Evolutionary conservation across 2,113 vertebrate genomes (phyloP), one percentile per base, ranked within the genome.

Genomic region (Melierax canorus): DNA sequence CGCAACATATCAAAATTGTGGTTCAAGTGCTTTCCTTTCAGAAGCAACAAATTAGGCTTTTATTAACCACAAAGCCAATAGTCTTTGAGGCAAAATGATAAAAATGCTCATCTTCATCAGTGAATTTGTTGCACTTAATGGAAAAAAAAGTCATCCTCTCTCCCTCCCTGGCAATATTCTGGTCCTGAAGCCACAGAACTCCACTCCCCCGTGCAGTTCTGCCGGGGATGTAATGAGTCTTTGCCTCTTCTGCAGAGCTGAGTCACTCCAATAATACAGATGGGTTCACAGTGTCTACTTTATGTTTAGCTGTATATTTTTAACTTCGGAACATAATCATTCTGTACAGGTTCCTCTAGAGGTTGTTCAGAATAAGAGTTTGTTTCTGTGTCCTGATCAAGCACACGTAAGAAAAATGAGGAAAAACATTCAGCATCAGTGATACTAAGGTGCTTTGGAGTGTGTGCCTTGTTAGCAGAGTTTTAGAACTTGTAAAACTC

Each of bases 151-250:
- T n/a, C 5, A 51, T 39, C 13, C 19, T 43, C 22, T 63, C 2
- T 82, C 24, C 10, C 19, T 46, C 10, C 15, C 4, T 59, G 43
- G 4, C 14, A 63, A 26, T 82, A 48, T 59, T 74, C 17, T 69
- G 10, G 11, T 38, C n/a, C 17, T 64, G 23, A 82, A 82, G 19
- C 9, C 0, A 1, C 51, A 85, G 29, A 90, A 46, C 39, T 48
- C 41, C 1, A 1, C 24, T 88, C 18, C 6, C 3, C 6, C 0
- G 1, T 22, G 24, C 9, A 9, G 13, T 67, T 80, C 43, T 76
- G 15, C 16, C 32, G 51, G 9, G 9, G 18, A 16, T 64, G 6
- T 39, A 55, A 64, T 26, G 38, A 76, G 12, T 38, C 51, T 68
- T 60, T 71, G 9, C 12, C 21, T 19, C 7, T 79, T 72, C 38